Conservation (phyloP, 1,140 invertebrate species). For the Anagrus nilaparvatae region DNA sequence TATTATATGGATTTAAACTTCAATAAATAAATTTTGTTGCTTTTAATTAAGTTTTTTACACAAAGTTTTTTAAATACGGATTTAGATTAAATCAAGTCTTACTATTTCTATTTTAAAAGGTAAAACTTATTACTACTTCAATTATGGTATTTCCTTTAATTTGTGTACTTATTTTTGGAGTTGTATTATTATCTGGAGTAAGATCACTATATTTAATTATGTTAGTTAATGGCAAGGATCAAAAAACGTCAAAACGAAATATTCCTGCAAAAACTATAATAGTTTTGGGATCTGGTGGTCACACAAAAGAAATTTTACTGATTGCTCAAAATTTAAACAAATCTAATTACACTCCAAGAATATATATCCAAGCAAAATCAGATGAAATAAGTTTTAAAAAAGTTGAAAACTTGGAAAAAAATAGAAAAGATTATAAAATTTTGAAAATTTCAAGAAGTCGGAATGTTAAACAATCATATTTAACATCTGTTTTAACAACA, state of each 20-base stretch:
- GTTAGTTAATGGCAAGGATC: conserved; percentile 14
- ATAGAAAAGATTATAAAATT: conserved; percentile 42
- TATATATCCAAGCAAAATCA: conserved; percentile 70
- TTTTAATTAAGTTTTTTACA: no score
- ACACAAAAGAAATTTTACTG: conserved; percentile 81
- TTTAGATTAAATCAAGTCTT: no score
- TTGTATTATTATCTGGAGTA: conserved; percentile 6
- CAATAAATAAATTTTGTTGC: no score
- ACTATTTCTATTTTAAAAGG: no score
- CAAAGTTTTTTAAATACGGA: no score
- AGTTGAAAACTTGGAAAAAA: conserved; percentile 45
- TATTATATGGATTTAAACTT: no score
- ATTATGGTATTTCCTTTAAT: conserved; percentile 14
- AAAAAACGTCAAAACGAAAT: not conserved
- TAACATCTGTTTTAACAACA: conserved; percentile 69
- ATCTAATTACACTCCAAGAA: conserved; percentile 52
- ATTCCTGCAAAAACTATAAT: conserved; percentile 39
- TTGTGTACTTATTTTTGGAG: conserved; percentile 11
- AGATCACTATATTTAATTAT: conserved; percentile 23
- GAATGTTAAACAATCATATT: conserved; percentile 77
- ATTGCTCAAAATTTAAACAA: conserved; percentile 52
- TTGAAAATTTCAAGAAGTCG: conserved; percentile 69
- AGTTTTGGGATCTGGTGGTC: conserved; percentile 58
- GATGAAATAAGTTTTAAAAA: conserved; percentile 66
- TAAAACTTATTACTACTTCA: not conserved